A percentile compares a stretch with the other conserved stretches of the same genome.
These are phyloP conservation scores for Oreochromis aureus DNA, from an alignment of 2,113 vertebrate genomes.

Conservation along the genomic window DNA sequence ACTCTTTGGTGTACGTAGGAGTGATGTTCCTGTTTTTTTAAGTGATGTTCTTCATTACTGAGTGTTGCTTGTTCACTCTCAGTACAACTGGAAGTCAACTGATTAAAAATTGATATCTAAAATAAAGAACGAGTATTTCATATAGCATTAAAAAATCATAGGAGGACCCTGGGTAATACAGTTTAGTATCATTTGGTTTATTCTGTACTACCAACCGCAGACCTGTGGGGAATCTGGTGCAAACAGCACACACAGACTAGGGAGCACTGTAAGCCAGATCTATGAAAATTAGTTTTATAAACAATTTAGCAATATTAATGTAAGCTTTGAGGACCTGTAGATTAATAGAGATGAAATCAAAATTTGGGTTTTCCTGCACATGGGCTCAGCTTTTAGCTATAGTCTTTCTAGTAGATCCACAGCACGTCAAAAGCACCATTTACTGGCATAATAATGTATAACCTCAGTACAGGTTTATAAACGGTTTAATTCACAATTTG, in stretches of 20 bases:
- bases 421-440: rapidly evolving
- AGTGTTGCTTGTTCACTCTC: neutral
- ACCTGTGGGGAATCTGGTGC: neutral
- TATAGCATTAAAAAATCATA: neutral
- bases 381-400: neutral
- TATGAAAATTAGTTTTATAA: neutral
- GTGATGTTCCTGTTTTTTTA: neutral
- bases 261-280: neutral
- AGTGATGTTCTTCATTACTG: neutral
- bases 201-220: neutral
- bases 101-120: neutral
- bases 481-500: neutral
- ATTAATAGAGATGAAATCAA: neutral
- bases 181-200: neutral
- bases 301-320: neutral
- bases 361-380: neutral
- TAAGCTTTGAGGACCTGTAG: neutral
- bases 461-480: neutral
- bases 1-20: neutral
- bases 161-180: neutral
- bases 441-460: neutral
- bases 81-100: neutral
- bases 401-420: neutral
- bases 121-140: neutral
- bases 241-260: neutral